Conservation (phyloP, 2,113 vertebrate species). For the Herpailurus yagouaroundi region DNA sequence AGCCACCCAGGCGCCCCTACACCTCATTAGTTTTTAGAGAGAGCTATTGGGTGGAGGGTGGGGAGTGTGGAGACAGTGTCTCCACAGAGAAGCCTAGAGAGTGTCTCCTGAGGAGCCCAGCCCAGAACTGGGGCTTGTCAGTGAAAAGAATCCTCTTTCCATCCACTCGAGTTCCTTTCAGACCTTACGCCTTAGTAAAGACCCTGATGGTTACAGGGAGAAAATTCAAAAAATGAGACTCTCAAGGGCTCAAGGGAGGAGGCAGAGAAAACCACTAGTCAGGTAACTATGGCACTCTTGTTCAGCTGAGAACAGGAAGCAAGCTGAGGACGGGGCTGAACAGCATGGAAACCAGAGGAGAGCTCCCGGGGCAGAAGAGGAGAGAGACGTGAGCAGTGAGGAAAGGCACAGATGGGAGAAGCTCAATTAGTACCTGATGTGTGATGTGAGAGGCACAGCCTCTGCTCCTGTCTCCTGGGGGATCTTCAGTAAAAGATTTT, state of each 20-base stretch:
- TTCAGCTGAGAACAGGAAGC: neutral
- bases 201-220: neutral
- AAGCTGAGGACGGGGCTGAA: neutral
- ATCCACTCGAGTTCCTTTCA: neutral
- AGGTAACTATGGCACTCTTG: neutral
- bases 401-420: neutral
- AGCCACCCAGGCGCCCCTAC: neutral
- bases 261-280: neutral
- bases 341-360: neutral
- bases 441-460: neutral
- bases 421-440: neutral
- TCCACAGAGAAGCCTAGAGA: neutral
- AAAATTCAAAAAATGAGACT: neutral
- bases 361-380: neutral
- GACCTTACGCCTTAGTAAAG: neutral
- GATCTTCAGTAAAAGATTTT: neutral
- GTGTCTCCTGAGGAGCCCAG: neutral
- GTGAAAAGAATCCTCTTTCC: neutral
- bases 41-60: neutral
- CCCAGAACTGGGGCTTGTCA: neutral
- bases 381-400: neutral
- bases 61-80: neutral
- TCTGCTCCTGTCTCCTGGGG: neutral
- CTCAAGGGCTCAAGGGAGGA: neutral
- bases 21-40: neutral